phyloP scores from a whole-genome alignment of 2,797 vertebrate genomes.

The Cottoperca gobio region DNA sequence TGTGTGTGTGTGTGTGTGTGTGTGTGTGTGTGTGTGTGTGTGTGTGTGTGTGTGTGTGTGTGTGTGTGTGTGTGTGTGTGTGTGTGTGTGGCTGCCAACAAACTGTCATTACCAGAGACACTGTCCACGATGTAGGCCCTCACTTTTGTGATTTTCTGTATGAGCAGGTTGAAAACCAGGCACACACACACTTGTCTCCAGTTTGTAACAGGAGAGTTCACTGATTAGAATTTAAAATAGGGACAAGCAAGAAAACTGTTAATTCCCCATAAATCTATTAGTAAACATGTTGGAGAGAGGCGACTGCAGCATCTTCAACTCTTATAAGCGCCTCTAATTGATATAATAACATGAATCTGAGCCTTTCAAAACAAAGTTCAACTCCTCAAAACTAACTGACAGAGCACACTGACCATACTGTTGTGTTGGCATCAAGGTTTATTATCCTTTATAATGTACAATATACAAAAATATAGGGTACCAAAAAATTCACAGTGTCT shows the following conservation, averaged over 20 bases:
- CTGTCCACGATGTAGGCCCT: not conserved
- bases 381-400: not conserved
- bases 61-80: too few relatives aligned
- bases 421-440: constrained; percentile 86
- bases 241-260: not conserved
- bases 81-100: too few relatives aligned
- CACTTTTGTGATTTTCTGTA: not conserved
- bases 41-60: too few relatives aligned
- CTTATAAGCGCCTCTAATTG: not conserved
- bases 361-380: not conserved
- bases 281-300: not conserved
- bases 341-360: not conserved
- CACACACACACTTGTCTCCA: too few relatives aligned
- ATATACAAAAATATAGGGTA: constrained; percentile 98
- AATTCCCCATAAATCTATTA: not conserved
- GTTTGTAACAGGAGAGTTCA: not conserved
- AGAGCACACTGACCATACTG: not conserved
- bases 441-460: constrained; percentile 96
- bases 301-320: not conserved
- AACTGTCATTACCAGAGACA: not conserved
- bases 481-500: constrained; percentile 96
- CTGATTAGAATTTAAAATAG: not conserved
- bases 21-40: too few relatives aligned
- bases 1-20: too few relatives aligned
- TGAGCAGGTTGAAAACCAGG: not conserved